Conservation (phyloP, 2,888 invertebrate species). For the Heliconius hortense region DNA sequence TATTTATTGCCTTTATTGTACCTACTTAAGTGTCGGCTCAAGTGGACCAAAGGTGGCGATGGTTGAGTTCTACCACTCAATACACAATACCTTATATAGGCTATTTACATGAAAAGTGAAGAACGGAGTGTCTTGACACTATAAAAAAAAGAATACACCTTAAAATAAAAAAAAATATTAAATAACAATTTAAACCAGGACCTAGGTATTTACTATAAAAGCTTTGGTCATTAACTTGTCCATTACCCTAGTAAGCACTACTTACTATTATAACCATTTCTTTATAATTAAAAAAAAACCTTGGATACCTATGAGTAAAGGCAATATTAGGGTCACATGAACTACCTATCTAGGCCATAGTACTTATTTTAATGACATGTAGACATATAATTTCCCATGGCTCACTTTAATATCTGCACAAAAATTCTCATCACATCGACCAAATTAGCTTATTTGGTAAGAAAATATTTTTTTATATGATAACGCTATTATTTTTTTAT, state of each 20-base stretch:
- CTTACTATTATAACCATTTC: conserved; percentile 14
- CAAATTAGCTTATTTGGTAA: neutral
- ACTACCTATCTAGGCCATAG: conserved; percentile 17
- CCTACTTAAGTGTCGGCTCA: neutral
- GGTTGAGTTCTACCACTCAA: neutral
- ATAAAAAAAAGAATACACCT: too few species aligned
- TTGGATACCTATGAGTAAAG: conserved; percentile 1
- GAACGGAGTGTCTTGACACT: too few species aligned
- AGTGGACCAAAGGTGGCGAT: neutral
- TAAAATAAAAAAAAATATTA: too few species aligned
- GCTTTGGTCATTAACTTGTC: neutral
- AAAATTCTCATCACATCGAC: neutral
- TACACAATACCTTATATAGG: too few species aligned
- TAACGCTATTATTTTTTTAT: neutral
- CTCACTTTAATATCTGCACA: conserved; percentile 14
- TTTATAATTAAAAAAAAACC: conserved; percentile 13
- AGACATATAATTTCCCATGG: conserved; percentile 10
- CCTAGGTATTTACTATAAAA: neutral
- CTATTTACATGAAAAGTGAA: neutral
- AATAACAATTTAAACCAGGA: too few species aligned
- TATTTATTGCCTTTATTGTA: conserved; percentile 13
- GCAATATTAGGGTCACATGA: conserved; percentile 11
- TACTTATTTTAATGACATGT: conserved; percentile 19
- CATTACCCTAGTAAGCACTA: conserved; percentile 11
- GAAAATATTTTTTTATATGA: neutral